phyloP scores from a whole-genome alignment of 2,797 vertebrate genomes.

The Botia kubotai region DNA sequence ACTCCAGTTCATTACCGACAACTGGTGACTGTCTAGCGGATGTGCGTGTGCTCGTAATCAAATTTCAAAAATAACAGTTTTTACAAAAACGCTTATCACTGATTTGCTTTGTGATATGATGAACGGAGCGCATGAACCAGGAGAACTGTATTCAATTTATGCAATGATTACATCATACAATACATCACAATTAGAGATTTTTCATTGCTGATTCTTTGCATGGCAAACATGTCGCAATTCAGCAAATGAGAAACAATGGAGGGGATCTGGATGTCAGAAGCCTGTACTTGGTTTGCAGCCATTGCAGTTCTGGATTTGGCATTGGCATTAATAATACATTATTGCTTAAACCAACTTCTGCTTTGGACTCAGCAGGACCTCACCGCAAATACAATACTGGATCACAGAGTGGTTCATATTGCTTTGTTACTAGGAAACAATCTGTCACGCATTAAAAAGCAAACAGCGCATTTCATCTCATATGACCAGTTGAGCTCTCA shows the following conservation, averaged over 20 bases:
- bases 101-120: conserved; percentile 23
- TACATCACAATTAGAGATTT: neutral
- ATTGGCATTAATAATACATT: conserved; percentile 87
- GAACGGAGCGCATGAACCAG: conserved; percentile 24
- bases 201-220: conserved; percentile 16
- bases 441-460: conserved; percentile 82
- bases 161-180: conserved; percentile 44
- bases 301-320: conserved; percentile 82
- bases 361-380: conserved; percentile 81
- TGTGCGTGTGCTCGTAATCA: conserved; percentile 82
- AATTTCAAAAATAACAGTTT: conserved; percentile 78
- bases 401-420: conserved; percentile 82
- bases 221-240: conserved; percentile 46
- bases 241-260: conserved; percentile 70
- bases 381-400: conserved; percentile 76
- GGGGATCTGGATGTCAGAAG: conserved; percentile 78
- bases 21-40: conserved; percentile 83
- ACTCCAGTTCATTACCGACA: conserved; percentile 82
- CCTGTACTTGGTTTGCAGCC: conserved; percentile 83
- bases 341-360: conserved; percentile 84
- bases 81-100: conserved; percentile 65
- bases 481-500: conserved; percentile 55
- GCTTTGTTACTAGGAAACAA: conserved; percentile 84
- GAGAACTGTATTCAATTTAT: conserved; percentile 2
- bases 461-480: conserved; percentile 76